Conservation (phyloP, 2,797 vertebrate genomes). For the Tapirus indicus region DNA sequence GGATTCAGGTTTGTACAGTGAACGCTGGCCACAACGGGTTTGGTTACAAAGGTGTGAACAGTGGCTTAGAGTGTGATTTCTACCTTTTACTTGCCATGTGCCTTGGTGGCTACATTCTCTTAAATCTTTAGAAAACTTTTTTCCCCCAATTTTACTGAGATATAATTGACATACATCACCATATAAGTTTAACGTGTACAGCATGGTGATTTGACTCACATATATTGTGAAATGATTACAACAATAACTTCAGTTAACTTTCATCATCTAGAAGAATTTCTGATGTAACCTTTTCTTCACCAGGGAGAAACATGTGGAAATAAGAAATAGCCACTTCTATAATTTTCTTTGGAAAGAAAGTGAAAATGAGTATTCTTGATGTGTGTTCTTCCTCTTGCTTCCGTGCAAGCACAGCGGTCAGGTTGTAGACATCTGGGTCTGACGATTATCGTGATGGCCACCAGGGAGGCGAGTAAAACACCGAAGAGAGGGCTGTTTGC, state of each 20-base stretch:
- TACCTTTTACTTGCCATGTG: neutral
- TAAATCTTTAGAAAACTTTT: neutral
- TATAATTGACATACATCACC: neutral
- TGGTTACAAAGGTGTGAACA: neutral
- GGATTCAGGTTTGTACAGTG: neutral
- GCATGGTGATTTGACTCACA: neutral
- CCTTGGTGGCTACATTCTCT: neutral
- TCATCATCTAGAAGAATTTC: neutral
- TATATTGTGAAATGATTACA: neutral
- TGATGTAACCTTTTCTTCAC: neutral
- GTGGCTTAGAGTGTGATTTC: neutral
- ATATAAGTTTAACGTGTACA: neutral
- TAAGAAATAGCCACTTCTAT: neutral
- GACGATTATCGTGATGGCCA: neutral
- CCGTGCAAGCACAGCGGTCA: neutral
- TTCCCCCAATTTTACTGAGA: neutral
- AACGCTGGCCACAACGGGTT: neutral
- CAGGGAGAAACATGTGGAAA: neutral
- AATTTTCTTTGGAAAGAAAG: neutral
- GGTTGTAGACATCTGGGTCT: neutral
- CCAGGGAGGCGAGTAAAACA: neutral
- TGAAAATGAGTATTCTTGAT: neutral
- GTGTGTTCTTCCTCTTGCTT: neutral
- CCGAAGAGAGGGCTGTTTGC: neutral
- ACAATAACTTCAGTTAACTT: neutral